These are phyloP conservation scores for Genyomyrus donnyi DNA, from an alignment of 2,113 vertebrate genomes.

Conservation along the genomic window DNA sequence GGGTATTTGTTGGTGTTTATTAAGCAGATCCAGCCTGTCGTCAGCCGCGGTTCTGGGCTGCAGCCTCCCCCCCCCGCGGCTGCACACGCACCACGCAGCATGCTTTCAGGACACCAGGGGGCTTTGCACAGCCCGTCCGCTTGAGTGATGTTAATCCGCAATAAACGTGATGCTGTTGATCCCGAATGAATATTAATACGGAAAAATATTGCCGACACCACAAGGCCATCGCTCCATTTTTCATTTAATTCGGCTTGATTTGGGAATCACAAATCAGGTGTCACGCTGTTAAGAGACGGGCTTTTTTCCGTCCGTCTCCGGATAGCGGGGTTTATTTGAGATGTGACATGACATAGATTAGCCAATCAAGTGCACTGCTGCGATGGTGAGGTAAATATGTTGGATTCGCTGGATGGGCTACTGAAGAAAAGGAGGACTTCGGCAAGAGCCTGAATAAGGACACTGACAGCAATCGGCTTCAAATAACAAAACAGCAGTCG, in stretches of 20 bases:
- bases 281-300: neutral
- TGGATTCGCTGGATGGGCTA: constrained; percentile 15
- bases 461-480: constrained; percentile 20
- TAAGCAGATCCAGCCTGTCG: neutral
- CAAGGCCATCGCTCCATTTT: neutral
- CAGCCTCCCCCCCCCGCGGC: too few relatives aligned
- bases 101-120: neutral
- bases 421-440: constrained; percentile 3
- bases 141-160: constrained; percentile 23
- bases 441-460: constrained; percentile 21
- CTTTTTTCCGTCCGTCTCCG: neutral
- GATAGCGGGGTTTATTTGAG: neutral
- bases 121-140: neutral
- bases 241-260: constrained; percentile 6
- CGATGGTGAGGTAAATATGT: neutral
- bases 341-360: constrained; percentile 12
- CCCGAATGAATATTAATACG: constrained; percentile 10
- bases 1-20: neutral
- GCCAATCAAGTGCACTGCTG: constrained; percentile 2
- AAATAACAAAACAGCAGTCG: constrained; percentile 25
- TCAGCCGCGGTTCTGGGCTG: neutral
- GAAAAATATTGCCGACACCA: neutral
- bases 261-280: constrained; percentile 12
- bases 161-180: constrained; percentile 1
- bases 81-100: neutral